Evolutionary conservation across 1,140 invertebrate genomes (phyloP).

Genomic region (Littorina saxatilis): DNA sequence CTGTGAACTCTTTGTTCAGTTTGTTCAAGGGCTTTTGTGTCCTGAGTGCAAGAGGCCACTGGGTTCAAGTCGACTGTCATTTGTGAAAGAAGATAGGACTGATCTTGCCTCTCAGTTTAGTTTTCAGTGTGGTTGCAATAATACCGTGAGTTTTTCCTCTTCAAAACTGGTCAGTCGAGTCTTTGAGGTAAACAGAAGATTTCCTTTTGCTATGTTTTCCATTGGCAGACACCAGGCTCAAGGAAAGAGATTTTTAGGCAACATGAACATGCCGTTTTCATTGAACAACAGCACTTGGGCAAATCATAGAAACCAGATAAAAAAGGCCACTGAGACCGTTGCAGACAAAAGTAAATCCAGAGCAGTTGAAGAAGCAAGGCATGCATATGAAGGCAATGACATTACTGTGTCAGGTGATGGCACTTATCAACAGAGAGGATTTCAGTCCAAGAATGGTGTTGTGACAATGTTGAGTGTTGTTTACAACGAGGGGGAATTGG

Average conservation of each 20-base stretch:
- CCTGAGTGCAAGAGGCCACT: neutral
- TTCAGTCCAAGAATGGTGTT: neutral
- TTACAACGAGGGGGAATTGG: neutral
- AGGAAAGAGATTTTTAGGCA: constrained; percentile 3
- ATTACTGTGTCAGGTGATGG: neutral
- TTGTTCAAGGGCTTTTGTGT: constrained; percentile 1
- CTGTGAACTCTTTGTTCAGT: constrained; percentile 3
- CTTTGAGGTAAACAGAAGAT: constrained; percentile 10
- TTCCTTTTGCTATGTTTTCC: neutral
- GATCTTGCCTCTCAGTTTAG: neutral
- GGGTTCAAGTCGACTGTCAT: neutral
- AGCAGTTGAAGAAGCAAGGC: neutral
- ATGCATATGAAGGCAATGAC: neutral
- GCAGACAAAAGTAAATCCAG: neutral
- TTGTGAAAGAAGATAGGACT: neutral
- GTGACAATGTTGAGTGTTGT: neutral
- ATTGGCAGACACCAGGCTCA: neutral
- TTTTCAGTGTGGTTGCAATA: neutral
- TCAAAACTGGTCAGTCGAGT: neutral
- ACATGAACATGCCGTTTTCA: neutral
- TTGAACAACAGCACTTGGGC: too few species aligned
- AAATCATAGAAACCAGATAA: neutral
- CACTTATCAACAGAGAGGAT: neutral
- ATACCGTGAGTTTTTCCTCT: neutral
- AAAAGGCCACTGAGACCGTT: neutral